Conservation (phyloP, 2,888 invertebrate species). For the Cerceris ruficornis region DNA sequence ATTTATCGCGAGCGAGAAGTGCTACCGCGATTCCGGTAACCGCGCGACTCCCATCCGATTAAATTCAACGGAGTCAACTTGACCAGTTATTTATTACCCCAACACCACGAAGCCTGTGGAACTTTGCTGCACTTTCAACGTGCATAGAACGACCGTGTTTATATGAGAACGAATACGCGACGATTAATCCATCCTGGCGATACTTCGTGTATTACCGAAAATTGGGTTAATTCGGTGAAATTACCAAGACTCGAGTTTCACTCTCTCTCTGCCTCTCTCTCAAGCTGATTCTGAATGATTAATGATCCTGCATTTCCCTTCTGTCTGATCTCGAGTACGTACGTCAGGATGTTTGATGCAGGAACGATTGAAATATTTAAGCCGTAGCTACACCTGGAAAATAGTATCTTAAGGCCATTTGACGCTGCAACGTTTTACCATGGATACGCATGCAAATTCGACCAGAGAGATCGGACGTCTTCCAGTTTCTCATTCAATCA, state of each 20-base stretch:
- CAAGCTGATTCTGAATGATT: neutral
- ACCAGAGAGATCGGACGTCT: conserved; percentile 40
- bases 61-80: conserved; percentile 27
- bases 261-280: too few relatives aligned
- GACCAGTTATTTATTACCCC: too few relatives aligned
- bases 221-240: too few relatives aligned
- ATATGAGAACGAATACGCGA: too few relatives aligned
- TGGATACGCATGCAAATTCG: conserved; percentile 48
- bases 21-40: conserved; percentile 3
- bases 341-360: neutral
- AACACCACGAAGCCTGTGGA: too few relatives aligned
- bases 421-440: conserved; percentile 14
- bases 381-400: neutral
- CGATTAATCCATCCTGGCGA: too few relatives aligned
- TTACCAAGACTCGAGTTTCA: too few relatives aligned
- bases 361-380: conserved; percentile 10
- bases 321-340: neutral
- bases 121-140: too few relatives aligned
- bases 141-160: too few relatives aligned
- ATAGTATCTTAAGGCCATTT: conserved; percentile 18
- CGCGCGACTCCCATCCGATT: neutral
- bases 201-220: too few relatives aligned
- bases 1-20: conserved; percentile 11
- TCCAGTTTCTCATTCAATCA: conserved; percentile 65
- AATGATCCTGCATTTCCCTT: neutral